Evolutionary conservation across 2,797 vertebrate species (phyloP).

Genomic region (Rhinatrema bivittatum): DNA sequence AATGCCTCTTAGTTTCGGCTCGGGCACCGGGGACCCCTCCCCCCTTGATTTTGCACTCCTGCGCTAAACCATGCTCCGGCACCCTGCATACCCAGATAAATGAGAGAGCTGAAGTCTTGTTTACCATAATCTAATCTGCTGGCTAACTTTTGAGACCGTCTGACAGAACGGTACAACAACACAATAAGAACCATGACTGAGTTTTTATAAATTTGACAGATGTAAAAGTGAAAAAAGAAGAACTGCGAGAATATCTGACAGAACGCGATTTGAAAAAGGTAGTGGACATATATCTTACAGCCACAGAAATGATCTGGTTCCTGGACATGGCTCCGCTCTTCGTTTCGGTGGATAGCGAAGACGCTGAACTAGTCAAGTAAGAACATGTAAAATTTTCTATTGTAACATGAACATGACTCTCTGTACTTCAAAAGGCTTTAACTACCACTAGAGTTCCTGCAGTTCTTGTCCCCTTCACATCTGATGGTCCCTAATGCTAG

Average conservation of each 20-base stretch:
- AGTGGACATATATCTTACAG: conserved; percentile 56
- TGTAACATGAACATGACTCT: not conserved
- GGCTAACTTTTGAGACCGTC: too few relatives aligned
- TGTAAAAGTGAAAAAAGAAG: conserved; percentile 36
- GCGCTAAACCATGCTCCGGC: too few relatives aligned
- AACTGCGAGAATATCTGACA: conserved; percentile 40
- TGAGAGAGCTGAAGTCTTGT: too few relatives aligned
- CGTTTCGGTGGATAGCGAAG: conserved; percentile 60
- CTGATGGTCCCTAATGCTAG: too few relatives aligned
- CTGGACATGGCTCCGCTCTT: conserved; percentile 57
- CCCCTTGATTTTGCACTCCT: too few relatives aligned
- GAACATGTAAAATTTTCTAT: not conserved
- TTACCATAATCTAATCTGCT: too few relatives aligned
- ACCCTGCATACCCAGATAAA: too few relatives aligned
- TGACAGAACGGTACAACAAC: too few relatives aligned
- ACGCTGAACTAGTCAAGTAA: conserved; percentile 60
- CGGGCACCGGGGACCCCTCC: too few relatives aligned
- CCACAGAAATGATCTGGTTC: conserved; percentile 67
- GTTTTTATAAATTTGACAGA: conserved; percentile 59
- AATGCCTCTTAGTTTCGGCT: too few relatives aligned
- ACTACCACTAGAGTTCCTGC: not conserved
- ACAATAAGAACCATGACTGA: too few relatives aligned
- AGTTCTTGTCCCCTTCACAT: not conserved
- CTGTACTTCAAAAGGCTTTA: not conserved
- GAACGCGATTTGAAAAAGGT: conserved; percentile 57